Conservation (phyloP, 2,113 vertebrate species). For the Gymnocephalus cernua region DNA sequence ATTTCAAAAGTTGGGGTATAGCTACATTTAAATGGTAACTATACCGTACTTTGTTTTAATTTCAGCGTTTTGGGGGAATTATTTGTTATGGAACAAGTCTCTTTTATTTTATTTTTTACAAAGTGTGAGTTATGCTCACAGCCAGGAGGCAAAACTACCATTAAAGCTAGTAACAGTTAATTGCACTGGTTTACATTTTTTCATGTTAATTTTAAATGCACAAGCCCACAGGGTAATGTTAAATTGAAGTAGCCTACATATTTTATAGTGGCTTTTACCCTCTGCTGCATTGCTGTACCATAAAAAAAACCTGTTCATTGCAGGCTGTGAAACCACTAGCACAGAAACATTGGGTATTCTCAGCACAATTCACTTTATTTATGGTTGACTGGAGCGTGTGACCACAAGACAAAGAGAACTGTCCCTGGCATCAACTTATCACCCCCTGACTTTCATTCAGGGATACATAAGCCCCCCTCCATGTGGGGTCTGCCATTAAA, state of each 20-base stretch:
- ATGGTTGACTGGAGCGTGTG: constrained; percentile 74
- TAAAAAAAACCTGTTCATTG: not conserved
- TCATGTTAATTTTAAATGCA: not conserved
- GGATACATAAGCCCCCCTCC: constrained; percentile 56
- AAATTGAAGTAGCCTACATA: not conserved
- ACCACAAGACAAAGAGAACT: constrained; percentile 79
- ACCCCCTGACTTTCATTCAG: constrained; percentile 67
- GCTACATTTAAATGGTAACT: not conserved
- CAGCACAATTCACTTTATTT: constrained; percentile 74
- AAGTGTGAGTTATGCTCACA: not conserved
- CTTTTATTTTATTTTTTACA: not conserved
- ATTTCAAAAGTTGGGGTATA: not conserved
- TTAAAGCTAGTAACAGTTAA: not conserved
- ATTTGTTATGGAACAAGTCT: not conserved
- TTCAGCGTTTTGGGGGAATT: not conserved
- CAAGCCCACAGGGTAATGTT: not conserved
- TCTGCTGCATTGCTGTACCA: not conserved
- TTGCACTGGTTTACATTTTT: not conserved
- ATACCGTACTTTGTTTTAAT: not conserved
- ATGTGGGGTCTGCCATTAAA: constrained; percentile 67
- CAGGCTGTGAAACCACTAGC: constrained; percentile 21
- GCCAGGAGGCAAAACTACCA: not conserved
- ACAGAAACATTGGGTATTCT: constrained; percentile 34
- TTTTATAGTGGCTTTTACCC: not conserved
- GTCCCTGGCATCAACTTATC: constrained; percentile 72